Conservation (phyloP, 2,113 vertebrate genomes). For the Pungitius pungitius region DNA sequence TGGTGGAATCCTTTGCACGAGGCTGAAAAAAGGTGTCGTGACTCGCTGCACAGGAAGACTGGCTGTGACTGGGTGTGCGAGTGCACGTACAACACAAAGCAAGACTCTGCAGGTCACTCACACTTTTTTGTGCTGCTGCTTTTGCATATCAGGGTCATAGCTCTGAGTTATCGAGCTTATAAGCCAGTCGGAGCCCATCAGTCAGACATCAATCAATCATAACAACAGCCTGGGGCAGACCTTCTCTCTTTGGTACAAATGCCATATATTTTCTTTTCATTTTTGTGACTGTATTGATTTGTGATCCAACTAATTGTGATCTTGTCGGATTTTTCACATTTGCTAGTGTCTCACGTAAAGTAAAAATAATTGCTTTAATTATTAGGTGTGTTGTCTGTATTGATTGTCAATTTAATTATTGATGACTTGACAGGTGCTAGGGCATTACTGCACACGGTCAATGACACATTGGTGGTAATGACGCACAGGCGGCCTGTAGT, state of each 20-base stretch:
- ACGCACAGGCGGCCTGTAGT: not conserved
- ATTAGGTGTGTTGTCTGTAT: not conserved
- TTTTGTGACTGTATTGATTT: not conserved
- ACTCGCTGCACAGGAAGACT: conserved; percentile 5
- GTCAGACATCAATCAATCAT: not conserved
- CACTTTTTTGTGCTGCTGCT: conserved; percentile 8
- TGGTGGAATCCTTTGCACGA: not conserved
- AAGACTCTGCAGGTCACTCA: conserved; percentile 14
- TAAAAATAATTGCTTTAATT: not conserved
- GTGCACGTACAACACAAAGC: conserved; percentile 27
- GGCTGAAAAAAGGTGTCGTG: conserved; percentile 46
- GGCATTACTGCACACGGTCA: not conserved
- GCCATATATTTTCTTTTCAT: not conserved
- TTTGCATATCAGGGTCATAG: conserved; percentile 1
- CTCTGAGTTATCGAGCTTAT: not conserved
- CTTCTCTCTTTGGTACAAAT: not conserved
- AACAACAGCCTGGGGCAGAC: not conserved
- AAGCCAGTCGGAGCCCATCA: not conserved
- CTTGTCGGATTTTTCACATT: not conserved
- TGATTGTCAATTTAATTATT: not conserved
- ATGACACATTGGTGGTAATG: conserved; percentile 17
- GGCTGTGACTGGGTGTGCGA: conserved; percentile 52
- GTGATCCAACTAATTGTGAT: not conserved
- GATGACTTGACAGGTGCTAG: not conserved
- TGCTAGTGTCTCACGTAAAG: not conserved